A percentile compares a stretch with the other conserved stretches of the same genome.
These are phyloP conservation scores for Otus scops DNA, from an alignment of 2,797 vertebrate genomes.

Conservation along the genomic window DNA sequence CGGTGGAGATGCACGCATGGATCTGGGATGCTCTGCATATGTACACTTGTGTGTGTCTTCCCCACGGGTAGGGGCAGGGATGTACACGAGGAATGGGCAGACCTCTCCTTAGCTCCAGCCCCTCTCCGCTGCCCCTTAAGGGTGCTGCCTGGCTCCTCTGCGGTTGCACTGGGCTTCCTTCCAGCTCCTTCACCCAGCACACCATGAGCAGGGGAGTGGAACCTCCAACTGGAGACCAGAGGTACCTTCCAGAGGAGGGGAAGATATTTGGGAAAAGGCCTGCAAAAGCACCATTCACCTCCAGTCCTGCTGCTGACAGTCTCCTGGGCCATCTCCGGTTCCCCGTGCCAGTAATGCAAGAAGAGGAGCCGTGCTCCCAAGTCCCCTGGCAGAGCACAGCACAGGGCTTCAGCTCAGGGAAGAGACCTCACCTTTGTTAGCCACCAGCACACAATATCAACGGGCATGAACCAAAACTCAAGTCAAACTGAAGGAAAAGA, in stretches of 20 bases:
- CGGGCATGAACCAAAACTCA: rapidly evolving
- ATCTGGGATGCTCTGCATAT: neutral
- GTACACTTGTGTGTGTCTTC: neutral
- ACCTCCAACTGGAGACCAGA: neutral
- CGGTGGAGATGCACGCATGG: rapidly evolving
- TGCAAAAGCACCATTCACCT: neutral
- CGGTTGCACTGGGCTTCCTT: no score
- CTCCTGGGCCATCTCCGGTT: neutral
- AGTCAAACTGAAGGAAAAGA: neutral
- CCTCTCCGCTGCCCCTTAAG: neutral
- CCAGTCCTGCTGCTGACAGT: neutral
- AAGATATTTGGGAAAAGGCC: neutral
- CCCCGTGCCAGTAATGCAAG: rapidly evolving
- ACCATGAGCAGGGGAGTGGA: neutral
- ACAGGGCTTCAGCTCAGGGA: neutral
- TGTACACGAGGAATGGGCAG: rapidly evolving
- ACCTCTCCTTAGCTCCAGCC: neutral
- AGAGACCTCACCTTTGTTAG: neutral
- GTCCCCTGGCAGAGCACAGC: neutral
- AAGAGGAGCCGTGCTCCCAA: rapidly evolving
- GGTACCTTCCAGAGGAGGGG: neutral
- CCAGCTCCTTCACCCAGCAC: neutral
- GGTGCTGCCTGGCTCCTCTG: neutral
- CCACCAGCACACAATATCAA: neutral
- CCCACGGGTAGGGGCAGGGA: rapidly evolving